Conservation (phyloP, 2,797 vertebrate species). For the Ctenopoma multispine region DNA sequence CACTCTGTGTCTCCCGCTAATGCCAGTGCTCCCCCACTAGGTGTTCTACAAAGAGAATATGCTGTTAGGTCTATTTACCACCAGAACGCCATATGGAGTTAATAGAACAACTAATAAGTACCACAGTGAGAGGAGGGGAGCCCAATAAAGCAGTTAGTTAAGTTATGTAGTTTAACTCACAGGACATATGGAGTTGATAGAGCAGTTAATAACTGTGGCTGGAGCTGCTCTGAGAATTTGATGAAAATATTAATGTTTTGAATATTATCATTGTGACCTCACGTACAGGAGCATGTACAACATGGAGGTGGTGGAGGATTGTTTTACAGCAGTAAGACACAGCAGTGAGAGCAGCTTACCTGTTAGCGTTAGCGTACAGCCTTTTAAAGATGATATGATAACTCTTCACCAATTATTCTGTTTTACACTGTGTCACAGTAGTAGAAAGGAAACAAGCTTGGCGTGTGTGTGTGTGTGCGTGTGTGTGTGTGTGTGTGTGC, state of each 20-base stretch:
- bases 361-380: too few relatives aligned
- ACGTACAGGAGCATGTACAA: too few relatives aligned
- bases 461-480: neutral
- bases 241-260: neutral
- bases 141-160: slow-evolving; percentile 41
- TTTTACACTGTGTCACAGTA: neutral
- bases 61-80: slow-evolving; percentile 43
- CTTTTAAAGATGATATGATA: too few relatives aligned
- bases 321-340: too few relatives aligned
- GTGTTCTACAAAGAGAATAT: slow-evolving; percentile 37
- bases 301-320: too few relatives aligned
- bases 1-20: neutral
- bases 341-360: too few relatives aligned
- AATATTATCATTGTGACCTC: too few relatives aligned
- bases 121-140: slow-evolving; percentile 35
- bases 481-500: too few relatives aligned
- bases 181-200: slow-evolving; percentile 65
- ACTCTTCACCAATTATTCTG: too few relatives aligned
- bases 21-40: neutral
- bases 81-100: slow-evolving; percentile 55
- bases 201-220: slow-evolving; percentile 63
- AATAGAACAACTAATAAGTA: slow-evolving; percentile 66
- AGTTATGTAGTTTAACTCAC: slow-evolving; percentile 50
- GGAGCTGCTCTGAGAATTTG: slow-evolving; percentile 2
- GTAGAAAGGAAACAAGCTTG: neutral